Conservation (phyloP, 35 echinoderm and acorn worm species). For the Lytechinus pictus region DNA sequence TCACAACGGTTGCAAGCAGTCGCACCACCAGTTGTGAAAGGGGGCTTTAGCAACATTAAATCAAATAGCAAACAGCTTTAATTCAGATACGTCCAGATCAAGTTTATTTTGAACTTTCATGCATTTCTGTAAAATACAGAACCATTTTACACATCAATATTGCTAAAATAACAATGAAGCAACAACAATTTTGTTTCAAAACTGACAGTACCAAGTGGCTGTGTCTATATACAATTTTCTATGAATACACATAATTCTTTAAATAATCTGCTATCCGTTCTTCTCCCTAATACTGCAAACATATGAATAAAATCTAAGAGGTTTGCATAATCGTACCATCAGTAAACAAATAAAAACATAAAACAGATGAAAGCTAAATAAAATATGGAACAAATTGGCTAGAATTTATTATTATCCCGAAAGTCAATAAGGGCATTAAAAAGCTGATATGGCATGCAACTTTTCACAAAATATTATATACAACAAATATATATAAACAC, state of each 20-base stretch:
- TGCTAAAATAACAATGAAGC: too few relatives aligned
- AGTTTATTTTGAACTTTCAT: neutral
- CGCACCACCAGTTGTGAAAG: too few relatives aligned
- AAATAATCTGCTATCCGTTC: neutral
- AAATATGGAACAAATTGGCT: too few relatives aligned
- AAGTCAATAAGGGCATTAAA: neutral
- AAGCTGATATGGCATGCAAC: slow-evolving; percentile 2
- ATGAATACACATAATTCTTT: neutral
- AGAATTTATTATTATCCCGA: neutral
- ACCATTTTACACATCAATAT: neutral
- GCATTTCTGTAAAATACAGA: neutral
- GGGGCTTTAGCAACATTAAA: too few relatives aligned
- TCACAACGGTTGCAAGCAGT: too few relatives aligned
- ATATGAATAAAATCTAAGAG: neutral
- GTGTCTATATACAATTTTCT: neutral
- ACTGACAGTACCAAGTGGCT: neutral
- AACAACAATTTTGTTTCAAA: too few relatives aligned
- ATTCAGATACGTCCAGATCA: neutral
- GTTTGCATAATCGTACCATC: neutral
- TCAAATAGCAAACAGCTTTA: too few relatives aligned
- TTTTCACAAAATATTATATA: neutral
- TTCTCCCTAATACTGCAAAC: neutral
- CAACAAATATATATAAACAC: slow-evolving; percentile 15
- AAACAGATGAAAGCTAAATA: neutral
- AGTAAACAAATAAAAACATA: neutral